These are phyloP conservation scores for Litocranius walleri DNA, from an alignment of 2,113 vertebrate species.

Conservation along the genomic window DNA sequence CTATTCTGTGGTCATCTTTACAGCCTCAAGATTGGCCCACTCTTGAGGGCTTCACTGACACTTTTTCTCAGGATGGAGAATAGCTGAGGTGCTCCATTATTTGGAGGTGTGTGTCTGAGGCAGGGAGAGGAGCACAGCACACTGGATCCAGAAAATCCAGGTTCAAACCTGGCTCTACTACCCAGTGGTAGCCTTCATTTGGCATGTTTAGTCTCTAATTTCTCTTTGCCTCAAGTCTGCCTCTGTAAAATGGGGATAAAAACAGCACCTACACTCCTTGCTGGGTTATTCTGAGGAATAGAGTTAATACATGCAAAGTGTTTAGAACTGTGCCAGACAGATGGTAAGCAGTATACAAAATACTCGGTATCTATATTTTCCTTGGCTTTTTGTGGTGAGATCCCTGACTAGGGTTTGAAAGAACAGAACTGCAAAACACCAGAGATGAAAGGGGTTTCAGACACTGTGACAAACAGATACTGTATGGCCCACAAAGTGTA, in stretches of 20 bases:
- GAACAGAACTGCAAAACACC: not conserved
- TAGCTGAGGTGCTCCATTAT: not conserved
- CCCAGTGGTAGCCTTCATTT: not conserved
- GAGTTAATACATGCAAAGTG: slow-evolving; percentile 17
- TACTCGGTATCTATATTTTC: not conserved
- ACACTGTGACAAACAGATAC: not conserved
- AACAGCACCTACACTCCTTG: not conserved
- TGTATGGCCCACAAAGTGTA: not conserved
- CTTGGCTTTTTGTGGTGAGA: not conserved
- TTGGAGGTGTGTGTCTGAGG: not conserved
- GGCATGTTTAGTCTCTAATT: slow-evolving; percentile 17
- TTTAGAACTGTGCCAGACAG: slow-evolving; percentile 27
- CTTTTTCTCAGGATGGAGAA: not conserved
- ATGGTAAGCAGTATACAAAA: not conserved
- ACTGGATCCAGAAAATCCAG: not conserved
- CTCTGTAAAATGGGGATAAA: slow-evolving; percentile 5
- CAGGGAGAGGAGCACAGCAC: not conserved
- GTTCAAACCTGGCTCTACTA: not conserved
- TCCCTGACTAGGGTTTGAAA: not conserved
- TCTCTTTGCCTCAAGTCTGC: not conserved
- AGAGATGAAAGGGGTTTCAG: not conserved
- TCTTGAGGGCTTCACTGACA: not conserved
- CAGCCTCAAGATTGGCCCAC: slow-evolving; percentile 41
- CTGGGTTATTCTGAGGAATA: not conserved
- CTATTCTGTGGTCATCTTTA: slow-evolving; percentile 66